Evolutionary conservation across 2,888 invertebrate genomes (phyloP), one percentile per base, ranked within the genome.

Genomic region (Stratiomys singularior): DNA sequence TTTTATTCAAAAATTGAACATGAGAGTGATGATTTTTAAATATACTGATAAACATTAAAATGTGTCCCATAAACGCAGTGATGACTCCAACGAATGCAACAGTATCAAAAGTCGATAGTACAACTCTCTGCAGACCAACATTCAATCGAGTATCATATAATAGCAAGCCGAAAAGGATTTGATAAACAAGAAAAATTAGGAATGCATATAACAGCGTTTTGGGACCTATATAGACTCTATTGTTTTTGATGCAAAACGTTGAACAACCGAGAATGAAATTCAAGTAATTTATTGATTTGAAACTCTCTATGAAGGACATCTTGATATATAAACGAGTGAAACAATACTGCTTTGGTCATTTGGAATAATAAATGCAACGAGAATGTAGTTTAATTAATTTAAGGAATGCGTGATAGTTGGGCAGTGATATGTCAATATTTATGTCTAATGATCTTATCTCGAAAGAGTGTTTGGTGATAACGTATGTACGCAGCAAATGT

Each of bases 121-220:
- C 64, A 30, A 64, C 15, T 13, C 15, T 3, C 11, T 64, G 28
- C 28, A 64, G 13, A 25, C 64, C 28, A 28, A 28, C 64, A 4
- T 27, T 18, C 13, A 60, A 60, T 21, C 28, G 64, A 64, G 28
- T 28, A 28, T 64, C 28, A 25, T 64, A 28, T 27, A 64, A 64
- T 13, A 64, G 28, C 15, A 28, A 28, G 1, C 28, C 28, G 30
- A 64, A 28, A 9, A 28, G 27, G 9, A 9, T 28, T 28, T 64
- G 64, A 30, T 28, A 64, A 1, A 25, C 25, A 13, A 27, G 4
- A 28, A 64, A 64, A 11, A 64, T 27, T 3, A 27, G 1, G 15
- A 64, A 25, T n/a, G 28, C 27, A n/a, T 28, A n/a, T 9, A 18
- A 11, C 1, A 28, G 15, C 13, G 5, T 28, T 11, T n/a, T n/a